A percentile compares a stretch with the other conserved stretches of the same genome.
Conservation (phyloP, 2,113 vertebrate species). For the Leucoraja erinaceus region DNA sequence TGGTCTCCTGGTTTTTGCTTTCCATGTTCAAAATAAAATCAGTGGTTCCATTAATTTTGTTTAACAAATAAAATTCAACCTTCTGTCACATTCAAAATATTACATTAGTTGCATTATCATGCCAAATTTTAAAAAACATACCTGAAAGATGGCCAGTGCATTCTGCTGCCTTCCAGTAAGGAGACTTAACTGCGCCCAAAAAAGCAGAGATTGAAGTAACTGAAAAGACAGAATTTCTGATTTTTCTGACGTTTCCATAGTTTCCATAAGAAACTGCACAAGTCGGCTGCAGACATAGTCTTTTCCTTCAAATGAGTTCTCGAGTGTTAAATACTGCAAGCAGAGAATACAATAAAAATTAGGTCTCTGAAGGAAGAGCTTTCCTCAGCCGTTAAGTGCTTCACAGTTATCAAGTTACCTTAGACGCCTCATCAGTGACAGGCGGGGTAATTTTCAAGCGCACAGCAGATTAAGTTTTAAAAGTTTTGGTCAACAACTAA, state of each 20-base stretch:
- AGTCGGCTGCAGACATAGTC: constrained; percentile 81
- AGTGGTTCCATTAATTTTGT: no score
- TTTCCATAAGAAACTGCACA: constrained; percentile 66
- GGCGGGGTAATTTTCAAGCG: neutral
- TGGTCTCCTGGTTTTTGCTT: neutral
- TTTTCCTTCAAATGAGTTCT: constrained; percentile 85
- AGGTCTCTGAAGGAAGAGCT: neutral
- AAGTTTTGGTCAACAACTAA: neutral
- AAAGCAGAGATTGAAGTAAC: constrained; percentile 81
- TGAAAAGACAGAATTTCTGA: constrained; percentile 73
- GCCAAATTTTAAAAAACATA: constrained; percentile 44
- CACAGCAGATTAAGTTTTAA: neutral
- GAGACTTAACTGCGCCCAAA: constrained; percentile 76
- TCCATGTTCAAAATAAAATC: neutral
- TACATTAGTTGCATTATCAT: neutral
- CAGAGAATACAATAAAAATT: constrained; percentile 36
- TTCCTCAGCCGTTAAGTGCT: neutral
- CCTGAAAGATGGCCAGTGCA: constrained; percentile 78
- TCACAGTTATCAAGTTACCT: neutral
- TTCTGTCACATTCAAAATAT: neutral
- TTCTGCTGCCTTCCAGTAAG: constrained; percentile 77
- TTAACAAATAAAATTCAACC: neutral
- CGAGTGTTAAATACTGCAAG: constrained; percentile 77
- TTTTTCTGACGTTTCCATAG: constrained; percentile 45
- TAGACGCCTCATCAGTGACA: neutral